Evolutionary conservation across 2,113 vertebrate species (phyloP).

Genomic region (Eidolon helvum): DNA sequence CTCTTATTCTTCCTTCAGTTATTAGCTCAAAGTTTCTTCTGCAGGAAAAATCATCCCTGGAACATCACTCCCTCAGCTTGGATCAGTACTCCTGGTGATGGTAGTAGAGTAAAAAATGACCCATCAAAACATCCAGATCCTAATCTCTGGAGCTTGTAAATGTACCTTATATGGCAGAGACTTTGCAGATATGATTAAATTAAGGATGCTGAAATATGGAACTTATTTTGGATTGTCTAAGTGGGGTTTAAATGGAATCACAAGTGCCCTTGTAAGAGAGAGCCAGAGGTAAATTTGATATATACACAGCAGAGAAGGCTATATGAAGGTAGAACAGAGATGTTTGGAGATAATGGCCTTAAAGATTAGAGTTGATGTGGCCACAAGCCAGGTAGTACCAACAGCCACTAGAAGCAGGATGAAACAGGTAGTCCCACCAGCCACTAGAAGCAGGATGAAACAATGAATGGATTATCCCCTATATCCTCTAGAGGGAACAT

Average conservation of each 20-base stretch:
- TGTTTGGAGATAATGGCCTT: neutral
- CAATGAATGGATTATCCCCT: neutral
- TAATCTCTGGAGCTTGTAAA: neutral
- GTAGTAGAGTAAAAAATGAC: neutral
- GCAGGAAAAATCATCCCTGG: neutral
- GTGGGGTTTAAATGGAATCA: neutral
- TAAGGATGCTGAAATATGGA: neutral
- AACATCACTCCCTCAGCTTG: neutral
- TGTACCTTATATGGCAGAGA: neutral
- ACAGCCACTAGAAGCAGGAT: neutral
- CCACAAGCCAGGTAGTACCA: neutral
- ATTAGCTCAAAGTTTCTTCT: neutral
- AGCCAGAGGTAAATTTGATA: neutral
- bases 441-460: neutral
- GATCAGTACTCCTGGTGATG: neutral
- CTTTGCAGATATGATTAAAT: slow-evolving; percentile 22
- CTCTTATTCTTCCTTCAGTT: neutral
- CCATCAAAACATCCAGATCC: neutral
- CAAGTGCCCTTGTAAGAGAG: neutral
- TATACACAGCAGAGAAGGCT: neutral
- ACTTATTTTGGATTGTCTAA: neutral
- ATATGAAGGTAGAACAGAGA: neutral
- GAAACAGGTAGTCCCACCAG: neutral
- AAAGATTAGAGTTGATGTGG: neutral
- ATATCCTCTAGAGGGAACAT: neutral